Percentiles rank a stretch among this genome's conserved stretches.
Conservation (phyloP, 2,797 vertebrate genomes). For the Gallirallus australis region DNA sequence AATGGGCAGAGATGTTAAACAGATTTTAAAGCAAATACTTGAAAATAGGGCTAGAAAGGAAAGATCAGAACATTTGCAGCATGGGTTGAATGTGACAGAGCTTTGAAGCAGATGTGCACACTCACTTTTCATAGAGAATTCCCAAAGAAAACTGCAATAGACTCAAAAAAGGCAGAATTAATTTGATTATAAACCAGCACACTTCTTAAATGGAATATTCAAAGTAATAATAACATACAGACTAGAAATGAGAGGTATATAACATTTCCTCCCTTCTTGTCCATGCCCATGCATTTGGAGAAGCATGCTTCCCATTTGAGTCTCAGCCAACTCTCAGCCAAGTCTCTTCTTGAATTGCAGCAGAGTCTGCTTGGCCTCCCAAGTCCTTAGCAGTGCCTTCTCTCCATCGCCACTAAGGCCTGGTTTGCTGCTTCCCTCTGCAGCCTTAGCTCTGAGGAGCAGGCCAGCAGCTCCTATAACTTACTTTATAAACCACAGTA, state of each 20-base stretch:
- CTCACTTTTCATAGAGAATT: not conserved
- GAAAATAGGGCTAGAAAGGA: not conserved
- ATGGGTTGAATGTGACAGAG: not conserved
- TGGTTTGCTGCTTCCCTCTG: not conserved
- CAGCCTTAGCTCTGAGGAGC: not conserved
- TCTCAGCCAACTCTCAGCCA: not conserved
- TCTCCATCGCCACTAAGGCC: fast-evolving
- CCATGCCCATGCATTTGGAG: not conserved
- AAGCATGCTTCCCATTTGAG: not conserved
- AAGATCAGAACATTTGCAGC: not conserved
- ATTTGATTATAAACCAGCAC: not conserved
- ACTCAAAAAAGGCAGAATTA: not conserved
- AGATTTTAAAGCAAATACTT: not conserved
- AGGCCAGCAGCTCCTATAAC: not conserved
- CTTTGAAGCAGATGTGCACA: not conserved
- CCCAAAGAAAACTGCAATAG: not conserved
- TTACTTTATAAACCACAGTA: not conserved
- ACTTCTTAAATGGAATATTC: not conserved
- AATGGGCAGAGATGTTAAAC: not conserved
- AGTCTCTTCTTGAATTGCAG: not conserved
- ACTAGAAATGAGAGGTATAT: not conserved
- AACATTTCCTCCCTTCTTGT: not conserved
- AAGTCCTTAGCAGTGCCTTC: not conserved
- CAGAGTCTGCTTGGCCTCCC: not conserved
- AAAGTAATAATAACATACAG: not conserved